Percentiles rank a stretch among this genome's conserved stretches.
Conservation (phyloP, 2,888 invertebrate genomes). For the Chorisops tibialis region DNA sequence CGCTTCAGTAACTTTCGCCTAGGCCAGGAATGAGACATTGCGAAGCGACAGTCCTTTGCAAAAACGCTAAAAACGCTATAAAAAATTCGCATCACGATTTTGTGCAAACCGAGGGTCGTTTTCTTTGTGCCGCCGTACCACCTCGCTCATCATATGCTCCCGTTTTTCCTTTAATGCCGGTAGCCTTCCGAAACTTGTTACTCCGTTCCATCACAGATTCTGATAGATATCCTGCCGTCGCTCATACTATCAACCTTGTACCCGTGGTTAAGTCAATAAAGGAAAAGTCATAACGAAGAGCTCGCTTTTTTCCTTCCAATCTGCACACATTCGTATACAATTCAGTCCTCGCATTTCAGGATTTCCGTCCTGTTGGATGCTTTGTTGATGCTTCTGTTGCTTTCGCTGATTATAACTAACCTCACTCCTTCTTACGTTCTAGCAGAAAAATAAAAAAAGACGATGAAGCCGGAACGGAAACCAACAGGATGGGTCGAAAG, state of each 20-base stretch:
- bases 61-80: conserved; percentile 17
- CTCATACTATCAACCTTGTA: conserved; percentile 3
- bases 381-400: conserved; percentile 30
- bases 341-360: conserved; percentile 20
- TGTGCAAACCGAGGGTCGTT: conserved; percentile 29
- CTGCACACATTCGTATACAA: background rate
- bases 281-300: conserved; percentile 34
- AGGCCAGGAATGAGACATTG: conserved; percentile 8
- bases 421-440: conserved; percentile 8
- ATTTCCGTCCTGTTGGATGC: conserved; percentile 30
- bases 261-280: conserved; percentile 33
- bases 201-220: conserved; percentile 7
- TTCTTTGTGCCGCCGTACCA: conserved; percentile 21
- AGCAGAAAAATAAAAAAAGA: too few species aligned
- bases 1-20: conserved; percentile 2
- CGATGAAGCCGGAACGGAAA: background rate
- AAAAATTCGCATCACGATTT: conserved; percentile 30
- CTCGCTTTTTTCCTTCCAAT: conserved; percentile 25
- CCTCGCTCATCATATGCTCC: conserved; percentile 7
- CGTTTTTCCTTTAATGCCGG: background rate
- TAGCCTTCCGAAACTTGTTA: conserved; percentile 13
- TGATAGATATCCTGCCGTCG: conserved; percentile 7
- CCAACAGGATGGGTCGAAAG: conserved; percentile 28
- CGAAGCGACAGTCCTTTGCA: conserved; percentile 11
- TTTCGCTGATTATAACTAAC: conserved; percentile 32